Conservation (phyloP, 2,797 vertebrate species). For the Pelodytes ibericus region DNA sequence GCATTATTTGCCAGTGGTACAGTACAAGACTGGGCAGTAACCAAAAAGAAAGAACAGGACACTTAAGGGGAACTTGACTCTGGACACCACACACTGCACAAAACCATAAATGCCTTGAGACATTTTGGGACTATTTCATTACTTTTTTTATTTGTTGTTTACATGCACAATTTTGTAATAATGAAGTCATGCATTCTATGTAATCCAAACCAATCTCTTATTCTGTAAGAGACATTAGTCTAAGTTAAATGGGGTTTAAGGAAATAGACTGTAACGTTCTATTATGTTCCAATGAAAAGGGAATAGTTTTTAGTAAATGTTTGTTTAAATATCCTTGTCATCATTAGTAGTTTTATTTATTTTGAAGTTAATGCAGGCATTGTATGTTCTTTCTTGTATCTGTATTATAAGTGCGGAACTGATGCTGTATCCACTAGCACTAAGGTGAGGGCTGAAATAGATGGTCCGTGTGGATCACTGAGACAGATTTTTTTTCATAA, state of each 20-base stretch:
- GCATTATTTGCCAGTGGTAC: slow-evolving; percentile 83
- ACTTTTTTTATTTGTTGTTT: slow-evolving; percentile 7
- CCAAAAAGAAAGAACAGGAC: slow-evolving; percentile 33
- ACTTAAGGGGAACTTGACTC: background rate
- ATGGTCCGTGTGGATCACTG: no score
- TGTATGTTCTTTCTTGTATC: background rate
- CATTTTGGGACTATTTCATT: background rate
- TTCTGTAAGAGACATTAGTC: background rate
- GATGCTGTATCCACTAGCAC: no score
- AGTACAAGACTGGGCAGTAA: slow-evolving; percentile 90
- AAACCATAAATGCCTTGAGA: background rate
- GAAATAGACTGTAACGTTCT: background rate
- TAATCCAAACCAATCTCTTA: background rate
- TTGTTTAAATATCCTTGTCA: background rate
- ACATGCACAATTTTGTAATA: background rate
- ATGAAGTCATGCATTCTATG: background rate
- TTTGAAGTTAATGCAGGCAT: background rate
- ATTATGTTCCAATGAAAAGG: background rate
- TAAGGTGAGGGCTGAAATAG: no score
- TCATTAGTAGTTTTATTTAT: background rate
- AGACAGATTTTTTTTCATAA: background rate
- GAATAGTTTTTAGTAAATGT: background rate
- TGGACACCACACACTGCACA: background rate
- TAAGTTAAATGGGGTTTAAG: background rate
- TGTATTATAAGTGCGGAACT: background rate